Conservation (phyloP, 2,888 invertebrate genomes). For the Auanema freiburgensis region DNA sequence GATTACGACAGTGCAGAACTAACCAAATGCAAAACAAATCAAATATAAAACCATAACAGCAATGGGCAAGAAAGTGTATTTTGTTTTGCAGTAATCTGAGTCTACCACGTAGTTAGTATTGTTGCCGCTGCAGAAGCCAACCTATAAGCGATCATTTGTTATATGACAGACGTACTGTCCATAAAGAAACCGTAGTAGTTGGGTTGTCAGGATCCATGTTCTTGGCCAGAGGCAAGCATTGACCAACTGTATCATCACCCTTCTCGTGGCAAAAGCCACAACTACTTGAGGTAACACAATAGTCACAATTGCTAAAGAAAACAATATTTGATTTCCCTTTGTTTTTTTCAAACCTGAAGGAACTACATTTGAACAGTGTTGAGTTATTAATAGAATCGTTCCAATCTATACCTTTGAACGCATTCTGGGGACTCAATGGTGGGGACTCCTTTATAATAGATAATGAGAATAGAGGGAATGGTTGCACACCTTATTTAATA, state of each 20-base stretch:
- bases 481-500: conserved; percentile 40
- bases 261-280: conserved; percentile 66
- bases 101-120: conserved; percentile 14
- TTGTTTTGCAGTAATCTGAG: conserved; percentile 32
- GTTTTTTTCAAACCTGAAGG: too few species aligned
- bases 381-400: neutral
- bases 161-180: neutral
- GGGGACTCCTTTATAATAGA: conserved; percentile 12
- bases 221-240: conserved; percentile 38
- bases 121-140: conserved; percentile 11
- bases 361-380: neutral
- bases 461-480: neutral
- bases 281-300: conserved; percentile 65
- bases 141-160: conserved; percentile 4
- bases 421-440: conserved; percentile 3
- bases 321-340: too few species aligned
- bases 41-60: conserved; percentile 60
- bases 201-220: conserved; percentile 13
- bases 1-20: conserved; percentile 8
- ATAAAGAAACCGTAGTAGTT: conserved; percentile 11
- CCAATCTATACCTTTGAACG: conserved; percentile 12
- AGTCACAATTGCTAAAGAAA: conserved; percentile 64
- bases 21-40: conserved; percentile 34
- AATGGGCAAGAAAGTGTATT: conserved; percentile 64
- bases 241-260: conserved; percentile 23